Evolutionary conservation across 2,888 invertebrate species (phyloP), one percentile per base, ranked within the genome.

Genomic region (Perithous albicinctus): DNA sequence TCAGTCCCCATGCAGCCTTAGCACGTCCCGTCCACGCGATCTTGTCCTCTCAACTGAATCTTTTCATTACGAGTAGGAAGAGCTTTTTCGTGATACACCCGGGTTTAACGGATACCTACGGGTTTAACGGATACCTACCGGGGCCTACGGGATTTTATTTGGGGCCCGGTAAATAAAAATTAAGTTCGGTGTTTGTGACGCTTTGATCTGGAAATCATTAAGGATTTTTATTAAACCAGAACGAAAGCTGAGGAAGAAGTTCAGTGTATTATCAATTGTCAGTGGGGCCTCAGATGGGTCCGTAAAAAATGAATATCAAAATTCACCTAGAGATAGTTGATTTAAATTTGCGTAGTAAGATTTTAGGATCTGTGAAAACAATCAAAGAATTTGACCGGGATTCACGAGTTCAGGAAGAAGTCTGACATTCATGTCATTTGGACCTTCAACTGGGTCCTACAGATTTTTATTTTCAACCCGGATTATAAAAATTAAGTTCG

Each of bases 1-100:
- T 89, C 90, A 90, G 90, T 90, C 84, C 87, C 87, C 87, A 88
- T 87, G 89, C 89, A 86, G 87, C 90, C 86, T 88, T 86, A 86
- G 87, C 88, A 87, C 87, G 87, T 86, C 87, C 87, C 75, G 83
- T 81, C 73, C 78, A 67, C 63, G 72, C 78, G 82, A 72, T 75
- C 77, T 73, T 78, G 77, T 73, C 61, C 54, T 72, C 77, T 43
- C 61, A 46, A 73, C 29, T 66, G 61, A 56, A 81, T 43, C 77
- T 12, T 2, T 18, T 54, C 48, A 54, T 23, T 51, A 18, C 54
- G 46, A 12, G 41, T 29, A 72, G 35, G 20, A 70, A 46, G 26
- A 54, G 66, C 63, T 69, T 56, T 63, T 29, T n/a, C n/a, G n/a
- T 51, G 78, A 29, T 35, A 23, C n/a, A 43, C 59, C 26, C 23